Base-by-base conservation (phyloP, 2,888 invertebrate genomes). In the Julus scandinavius region DNA sequence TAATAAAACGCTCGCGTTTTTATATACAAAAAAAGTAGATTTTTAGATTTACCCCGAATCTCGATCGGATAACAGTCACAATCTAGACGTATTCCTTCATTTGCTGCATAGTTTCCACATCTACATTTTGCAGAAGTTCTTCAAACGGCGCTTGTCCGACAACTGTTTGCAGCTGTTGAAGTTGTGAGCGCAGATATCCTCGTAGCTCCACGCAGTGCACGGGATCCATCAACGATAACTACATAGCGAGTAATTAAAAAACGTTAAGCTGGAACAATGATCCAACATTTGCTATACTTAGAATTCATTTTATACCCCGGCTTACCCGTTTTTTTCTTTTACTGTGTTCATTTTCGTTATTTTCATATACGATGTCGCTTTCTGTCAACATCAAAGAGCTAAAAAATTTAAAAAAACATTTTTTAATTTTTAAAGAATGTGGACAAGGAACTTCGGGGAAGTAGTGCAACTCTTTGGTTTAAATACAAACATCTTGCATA, bases 61-160 rank as follows among this genome's bases (percentile, higher is more conserved):
- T 15, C 13, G 54, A 54, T 1, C 0, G 17, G 3, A 15, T 54
- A 3, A 13, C 54, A 7, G 54, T 54, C 45, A 1, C 5, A 45
- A 45, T 5, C 17, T 83, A 41, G 87, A 88, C 15, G 17, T 41
- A 63, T 38, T 89, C 89, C 80, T 90, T 89, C 29, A 96, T 94
- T 91, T 96, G 95, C 89, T 95, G 94, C 91, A 96, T 92, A 1
- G 96, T 95, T 90, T 96, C 96, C 3, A 94, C 93, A 91, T 96
- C 96, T 0, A 97, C 94, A 2, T 95, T 94, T 88, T 94, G 94
- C 91, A 97, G 93, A 88, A 97, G 93, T 89, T 95, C 95, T 89
- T 96, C 94, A 92, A 96, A 98, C 13, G 95, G 94, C 86, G 94
- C 94, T n/a, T 94, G 93, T 0, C 97, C 97, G n/a, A 97, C 93